Evolutionary conservation across 2,888 invertebrate species (phyloP).

Genomic region (Apotomis turbidana): DNA sequence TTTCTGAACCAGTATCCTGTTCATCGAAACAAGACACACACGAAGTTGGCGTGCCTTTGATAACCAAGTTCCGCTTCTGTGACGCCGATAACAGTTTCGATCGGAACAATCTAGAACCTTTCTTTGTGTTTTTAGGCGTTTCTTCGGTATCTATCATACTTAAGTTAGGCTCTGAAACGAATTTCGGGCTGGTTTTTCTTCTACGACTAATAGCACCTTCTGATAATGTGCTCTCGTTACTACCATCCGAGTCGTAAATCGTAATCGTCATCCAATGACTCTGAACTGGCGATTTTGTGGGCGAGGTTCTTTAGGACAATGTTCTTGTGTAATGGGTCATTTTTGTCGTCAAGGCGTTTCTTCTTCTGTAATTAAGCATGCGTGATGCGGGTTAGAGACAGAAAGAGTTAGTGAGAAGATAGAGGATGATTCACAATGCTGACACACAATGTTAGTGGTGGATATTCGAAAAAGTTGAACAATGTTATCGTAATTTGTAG

Average conservation of each 20-base stretch:
- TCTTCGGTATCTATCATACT: constrained; percentile 71
- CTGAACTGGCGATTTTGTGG: constrained; percentile 73
- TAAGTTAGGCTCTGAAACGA: constrained; percentile 78
- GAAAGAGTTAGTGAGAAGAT: constrained; percentile 45
- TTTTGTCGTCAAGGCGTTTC: constrained; percentile 67
- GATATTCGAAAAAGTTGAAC: constrained; percentile 13
- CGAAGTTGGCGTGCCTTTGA: constrained; percentile 69
- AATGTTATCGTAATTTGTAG: not conserved
- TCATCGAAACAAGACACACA: constrained; percentile 78
- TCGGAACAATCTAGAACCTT: constrained; percentile 70
- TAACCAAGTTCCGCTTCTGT: constrained; percentile 61
- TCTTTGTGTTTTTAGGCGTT: constrained; percentile 76
- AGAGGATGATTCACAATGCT: constrained; percentile 43
- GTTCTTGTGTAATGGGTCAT: constrained; percentile 74
- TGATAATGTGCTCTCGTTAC: constrained; percentile 76
- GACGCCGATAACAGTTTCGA: constrained; percentile 68
- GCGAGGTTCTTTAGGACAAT: constrained; percentile 77
- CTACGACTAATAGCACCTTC: constrained; percentile 71
- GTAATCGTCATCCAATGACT: constrained; percentile 71
- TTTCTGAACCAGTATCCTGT: constrained; percentile 65
- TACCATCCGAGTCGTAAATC: constrained; percentile 73
- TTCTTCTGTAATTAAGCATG: constrained; percentile 74
- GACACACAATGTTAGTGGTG: constrained; percentile 27
- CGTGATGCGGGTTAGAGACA: constrained; percentile 48
- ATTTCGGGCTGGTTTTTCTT: constrained; percentile 73